A percentile compares a stretch with the other conserved stretches of the same genome.
phyloP scores from a whole-genome alignment of 1,140 invertebrate species.

The Plutomurus gul region DNA sequence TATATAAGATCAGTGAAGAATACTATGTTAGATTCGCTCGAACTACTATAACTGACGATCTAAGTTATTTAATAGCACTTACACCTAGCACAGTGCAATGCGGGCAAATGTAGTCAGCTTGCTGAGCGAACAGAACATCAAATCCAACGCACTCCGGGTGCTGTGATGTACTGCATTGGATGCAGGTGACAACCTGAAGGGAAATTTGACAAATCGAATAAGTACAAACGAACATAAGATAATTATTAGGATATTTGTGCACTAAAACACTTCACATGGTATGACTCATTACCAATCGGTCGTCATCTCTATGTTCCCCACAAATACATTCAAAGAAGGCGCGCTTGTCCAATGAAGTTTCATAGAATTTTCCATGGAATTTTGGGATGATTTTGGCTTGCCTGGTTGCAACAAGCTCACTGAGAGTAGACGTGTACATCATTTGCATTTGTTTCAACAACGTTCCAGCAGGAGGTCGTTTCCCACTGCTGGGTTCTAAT shows the following conservation, averaged over 20 bases:
- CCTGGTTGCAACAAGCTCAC: neutral
- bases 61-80: slow-evolving; percentile 27
- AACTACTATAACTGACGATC: neutral
- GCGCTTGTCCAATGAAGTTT: slow-evolving; percentile 53
- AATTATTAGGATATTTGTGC: slow-evolving; percentile 32
- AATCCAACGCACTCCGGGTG: slow-evolving; percentile 68
- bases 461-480: neutral
- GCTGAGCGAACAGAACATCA: slow-evolving; percentile 57
- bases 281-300: slow-evolving; percentile 7
- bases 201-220: too few species aligned
- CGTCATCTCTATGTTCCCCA: neutral
- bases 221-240: too few species aligned
- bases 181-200: slow-evolving; percentile 60
- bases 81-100: slow-evolving; percentile 62
- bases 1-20: neutral
- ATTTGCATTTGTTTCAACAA: neutral
- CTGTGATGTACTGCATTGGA: slow-evolving; percentile 64
- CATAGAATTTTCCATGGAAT: slow-evolving; percentile 54
- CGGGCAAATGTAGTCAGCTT: slow-evolving; percentile 64
- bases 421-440: slow-evolving; percentile 30
- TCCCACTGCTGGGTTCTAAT: neutral
- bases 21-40: slow-evolving; percentile 15
- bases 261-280: neutral
- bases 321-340: slow-evolving; percentile 55
- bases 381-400: slow-evolving; percentile 1